A percentile compares a stretch with the other conserved stretches of the same genome.
Evolutionary conservation across 23 tunicate species (phyloP).

Genomic region (Ascidia mentula): DNA sequence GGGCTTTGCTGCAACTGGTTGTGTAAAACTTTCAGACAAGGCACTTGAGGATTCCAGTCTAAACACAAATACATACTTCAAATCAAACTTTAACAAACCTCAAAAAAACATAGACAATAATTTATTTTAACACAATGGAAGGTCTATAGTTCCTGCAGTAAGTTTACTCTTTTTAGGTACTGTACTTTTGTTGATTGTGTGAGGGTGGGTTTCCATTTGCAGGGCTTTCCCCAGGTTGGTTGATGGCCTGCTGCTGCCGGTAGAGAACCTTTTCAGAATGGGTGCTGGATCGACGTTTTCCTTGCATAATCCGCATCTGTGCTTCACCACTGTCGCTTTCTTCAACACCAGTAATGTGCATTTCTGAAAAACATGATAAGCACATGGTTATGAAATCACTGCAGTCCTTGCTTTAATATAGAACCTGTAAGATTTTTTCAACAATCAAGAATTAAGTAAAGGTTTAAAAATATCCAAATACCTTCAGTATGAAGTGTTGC

Average conservation of each 20-base stretch:
- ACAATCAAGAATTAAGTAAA: background rate
- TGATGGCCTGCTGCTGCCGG: conserved; percentile 37
- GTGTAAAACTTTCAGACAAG: too few species aligned
- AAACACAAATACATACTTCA: background rate
- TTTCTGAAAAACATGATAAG: background rate
- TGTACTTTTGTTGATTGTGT: background rate
- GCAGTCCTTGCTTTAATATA: background rate
- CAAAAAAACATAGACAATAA: too few species aligned
- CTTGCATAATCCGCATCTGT: conserved; percentile 10
- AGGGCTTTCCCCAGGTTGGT: background rate
- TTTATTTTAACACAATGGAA: too few species aligned
- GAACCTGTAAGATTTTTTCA: background rate
- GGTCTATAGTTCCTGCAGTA: too few species aligned
- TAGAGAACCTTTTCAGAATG: conserved; percentile 38
- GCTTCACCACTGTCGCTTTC: background rate
- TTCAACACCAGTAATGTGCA: background rate
- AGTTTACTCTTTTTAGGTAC: too few species aligned
- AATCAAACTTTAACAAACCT: background rate
- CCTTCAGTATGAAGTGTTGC: background rate
- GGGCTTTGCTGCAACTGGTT: background rate
- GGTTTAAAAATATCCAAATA: background rate
- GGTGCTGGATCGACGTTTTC: conserved; percentile 47
- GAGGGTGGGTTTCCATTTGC: background rate
- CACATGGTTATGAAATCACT: background rate
- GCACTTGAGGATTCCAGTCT: background rate